Base-by-base conservation (phyloP, 2,113 vertebrate species). In the Malurus elegans region DNA sequence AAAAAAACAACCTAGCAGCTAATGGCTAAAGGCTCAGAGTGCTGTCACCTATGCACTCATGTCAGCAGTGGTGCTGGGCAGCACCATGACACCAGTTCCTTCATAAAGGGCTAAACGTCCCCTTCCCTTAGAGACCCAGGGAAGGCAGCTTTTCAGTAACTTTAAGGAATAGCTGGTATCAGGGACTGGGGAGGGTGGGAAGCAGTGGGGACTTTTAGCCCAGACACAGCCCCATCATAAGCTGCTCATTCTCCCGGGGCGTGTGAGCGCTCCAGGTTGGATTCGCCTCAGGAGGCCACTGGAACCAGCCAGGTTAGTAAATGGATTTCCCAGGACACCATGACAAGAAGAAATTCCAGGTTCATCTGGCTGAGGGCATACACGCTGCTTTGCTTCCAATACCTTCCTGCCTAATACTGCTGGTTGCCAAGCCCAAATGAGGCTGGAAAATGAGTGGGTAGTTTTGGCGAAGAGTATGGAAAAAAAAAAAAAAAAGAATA, bases 11-110 rank as follows among this genome's bases (percentile, higher is more conserved):
- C 4, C 9, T 26, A 45, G 45, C 38, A 90, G 38, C 17, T 58
- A 17, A 66, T 4, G 21, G 26, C 32, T 62, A 34, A 74, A 19
- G 31, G 42, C 50, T 79, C 53, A 38, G 23, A 29, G 19, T 18
- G 9, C 25, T 58, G 12, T 78, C 38, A 40, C 8, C n/a, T 26
- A 14, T 0, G 3, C 5, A 32, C 12, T 2, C 3, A 15, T 6
- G 29, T 26, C 21, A 69, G 3, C 0, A 45, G 48, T 4, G n/a
- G 31, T 69, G 38, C 48, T 65, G n/a, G 31, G 21, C 31, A 79
- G 36, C 10, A 7, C 40, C 17, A 17, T 28, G 58, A 42, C 19
- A 66, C 14, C 14, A 11, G 20, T 7, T 65, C 14, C 32, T 38
- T n/a, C 24, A 32, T 14, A 15, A 84, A 73, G 91, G 4, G 9